Base-by-base conservation (phyloP, 2,888 invertebrate genomes). In the Chymomyza procnemis region DNA sequence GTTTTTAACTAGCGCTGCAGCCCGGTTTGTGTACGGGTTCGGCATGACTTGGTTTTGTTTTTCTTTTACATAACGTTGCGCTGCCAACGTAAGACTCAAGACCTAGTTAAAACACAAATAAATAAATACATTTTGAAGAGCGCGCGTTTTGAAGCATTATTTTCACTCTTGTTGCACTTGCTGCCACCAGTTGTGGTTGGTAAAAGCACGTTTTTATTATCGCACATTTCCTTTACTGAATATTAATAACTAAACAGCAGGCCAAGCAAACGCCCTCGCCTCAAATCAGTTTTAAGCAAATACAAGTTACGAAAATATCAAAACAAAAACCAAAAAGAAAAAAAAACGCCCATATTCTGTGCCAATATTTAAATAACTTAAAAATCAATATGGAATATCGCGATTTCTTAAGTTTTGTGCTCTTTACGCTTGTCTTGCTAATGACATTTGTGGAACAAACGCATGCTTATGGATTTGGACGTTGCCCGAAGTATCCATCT, bases 401-500 rank as follows among this genome's bases (percentile, higher is more conserved):
- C 34, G 34, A 41, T 41, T 41, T 41, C 34, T 41, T 12, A 41
- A 41, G 34, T 12, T 41, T 41, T 41, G 9, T 41, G 34, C 34
- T 12, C 34, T 41, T 41, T 41, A 5, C 34, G 34, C 34, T 41
- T 9, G 9, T 41, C 12, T 50, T 79, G 18, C 64, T 74, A 47
- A 48, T 83, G 54, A 67, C 69, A 54, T 62, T 74, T n/a, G 69
- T 67, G 30, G 67, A 26, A 1, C 66, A 80, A 63, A 61, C 73
- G 8, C 48, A 61, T 46, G 87, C 87, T 57, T 89, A 90, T 78
- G 94, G 94, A 55, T 91, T 95, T 52, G 95, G 95, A 71, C 93
- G 92, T 84, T 95, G 95, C 82, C 95, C 95, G 4, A 92, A 93
- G 75, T 93, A 94, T 88, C 93, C 93, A 60, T 92, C 93, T 78